Evolutionary conservation across 2,797 vertebrate species (phyloP).

Genomic region (Lutjanus campechanus): DNA sequence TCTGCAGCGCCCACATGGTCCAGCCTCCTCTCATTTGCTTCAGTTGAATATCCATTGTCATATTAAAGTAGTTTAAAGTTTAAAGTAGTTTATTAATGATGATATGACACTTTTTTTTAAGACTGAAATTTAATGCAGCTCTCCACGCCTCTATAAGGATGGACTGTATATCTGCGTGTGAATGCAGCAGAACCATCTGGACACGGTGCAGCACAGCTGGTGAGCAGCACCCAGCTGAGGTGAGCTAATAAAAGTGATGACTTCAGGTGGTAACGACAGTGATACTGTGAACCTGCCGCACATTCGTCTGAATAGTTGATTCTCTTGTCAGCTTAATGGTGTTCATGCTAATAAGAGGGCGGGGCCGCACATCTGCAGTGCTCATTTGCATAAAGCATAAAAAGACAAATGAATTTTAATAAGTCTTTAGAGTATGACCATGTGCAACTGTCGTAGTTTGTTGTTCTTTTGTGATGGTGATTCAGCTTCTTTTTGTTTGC

Average conservation of each 20-base stretch:
- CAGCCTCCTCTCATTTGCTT: no score
- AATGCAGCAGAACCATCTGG: constrained; percentile 50
- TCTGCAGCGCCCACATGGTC: no score
- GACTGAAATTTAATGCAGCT: background rate
- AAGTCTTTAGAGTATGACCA: background rate
- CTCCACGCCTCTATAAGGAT: background rate
- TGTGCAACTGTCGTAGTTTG: background rate
- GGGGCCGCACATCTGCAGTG: background rate
- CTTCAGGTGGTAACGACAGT: constrained; percentile 32
- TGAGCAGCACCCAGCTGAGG: constrained; percentile 41
- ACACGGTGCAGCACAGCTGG: constrained; percentile 41
- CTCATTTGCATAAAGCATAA: background rate
- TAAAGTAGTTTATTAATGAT: background rate
- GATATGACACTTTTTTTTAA: constrained; percentile 9
- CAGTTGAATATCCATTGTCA: no score
- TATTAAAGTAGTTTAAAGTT: no score
- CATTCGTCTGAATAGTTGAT: constrained; percentile 22
- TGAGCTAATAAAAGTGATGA: constrained; percentile 49
- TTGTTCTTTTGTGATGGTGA: background rate
- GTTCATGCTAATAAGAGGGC: background rate
- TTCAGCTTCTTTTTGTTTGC: background rate
- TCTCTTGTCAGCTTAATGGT: constrained; percentile 11
- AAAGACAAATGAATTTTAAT: background rate
- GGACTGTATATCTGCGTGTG: background rate
- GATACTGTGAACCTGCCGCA: constrained; percentile 12